Conservation (phyloP, 2,113 vertebrate genomes). For the Porphyrio hochstetteri region DNA sequence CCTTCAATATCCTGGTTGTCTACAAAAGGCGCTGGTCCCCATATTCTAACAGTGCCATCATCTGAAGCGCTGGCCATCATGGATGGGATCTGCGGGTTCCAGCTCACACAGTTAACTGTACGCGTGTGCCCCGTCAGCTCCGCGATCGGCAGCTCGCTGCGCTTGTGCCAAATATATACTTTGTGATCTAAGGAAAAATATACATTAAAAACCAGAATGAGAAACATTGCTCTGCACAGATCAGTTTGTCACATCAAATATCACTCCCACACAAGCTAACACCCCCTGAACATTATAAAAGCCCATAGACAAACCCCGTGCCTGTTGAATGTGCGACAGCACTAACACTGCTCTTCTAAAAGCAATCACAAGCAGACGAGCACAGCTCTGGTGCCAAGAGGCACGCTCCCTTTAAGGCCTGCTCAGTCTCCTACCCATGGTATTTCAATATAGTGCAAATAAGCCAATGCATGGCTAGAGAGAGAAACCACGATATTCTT, state of each 20-base stretch:
- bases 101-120: constrained; percentile 97
- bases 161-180: constrained; percentile 98
- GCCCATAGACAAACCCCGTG: accelerated
- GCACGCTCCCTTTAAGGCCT: neutral
- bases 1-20: constrained; percentile 92
- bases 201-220: neutral
- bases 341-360: neutral
- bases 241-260: accelerated
- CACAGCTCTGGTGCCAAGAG: neutral
- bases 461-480: neutral
- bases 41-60: constrained; percentile 95
- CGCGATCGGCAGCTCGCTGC: constrained; percentile 94
- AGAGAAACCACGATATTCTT: neutral
- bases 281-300: neutral
- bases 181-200: constrained; percentile 86
- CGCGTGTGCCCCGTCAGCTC: constrained; percentile 95
- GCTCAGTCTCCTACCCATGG: neutral
- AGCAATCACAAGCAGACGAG: accelerated
- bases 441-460: neutral
- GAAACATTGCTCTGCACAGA: neutral
- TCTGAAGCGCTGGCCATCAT: constrained; percentile 98
- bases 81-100: constrained; percentile 92
- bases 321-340: accelerated
- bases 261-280: neutral
- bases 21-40: constrained; percentile 94